Percentiles rank a stretch among this genome's conserved stretches.
Evolutionary conservation across 2,888 invertebrate species (phyloP).

Genomic region (Pherbina coryleti): DNA sequence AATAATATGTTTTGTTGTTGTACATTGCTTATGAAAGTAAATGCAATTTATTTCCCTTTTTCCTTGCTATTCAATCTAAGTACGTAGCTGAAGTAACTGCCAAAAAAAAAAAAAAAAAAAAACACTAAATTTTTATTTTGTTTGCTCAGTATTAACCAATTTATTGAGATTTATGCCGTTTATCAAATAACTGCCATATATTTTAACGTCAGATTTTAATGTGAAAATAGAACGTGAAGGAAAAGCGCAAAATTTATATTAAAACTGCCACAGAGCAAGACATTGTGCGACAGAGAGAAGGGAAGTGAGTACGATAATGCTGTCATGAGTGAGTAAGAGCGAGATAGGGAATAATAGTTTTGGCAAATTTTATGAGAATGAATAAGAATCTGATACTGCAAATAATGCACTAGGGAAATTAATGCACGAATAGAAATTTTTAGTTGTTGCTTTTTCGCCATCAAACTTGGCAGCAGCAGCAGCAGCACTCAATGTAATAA

Average conservation of each 20-base stretch:
- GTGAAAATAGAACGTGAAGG: background rate
- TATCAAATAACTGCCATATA: slow-evolving; percentile 12
- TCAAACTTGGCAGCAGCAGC: background rate
- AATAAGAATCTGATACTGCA: slow-evolving; percentile 26
- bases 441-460: slow-evolving; percentile 6
- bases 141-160: background rate
- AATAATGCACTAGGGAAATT: slow-evolving; percentile 40
- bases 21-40: background rate
- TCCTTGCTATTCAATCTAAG: background rate
- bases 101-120: too few species aligned
- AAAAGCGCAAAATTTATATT: slow-evolving; percentile 7
- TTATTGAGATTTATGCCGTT: slow-evolving; percentile 17
- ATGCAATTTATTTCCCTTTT: background rate
- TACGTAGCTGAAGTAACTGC: background rate
- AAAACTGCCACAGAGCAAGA: background rate
- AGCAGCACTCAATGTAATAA: background rate
- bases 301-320: background rate
- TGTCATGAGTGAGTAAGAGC: background rate
- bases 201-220: background rate
- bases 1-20: too few species aligned
- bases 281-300: background rate
- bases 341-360: background rate
- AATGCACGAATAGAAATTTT: slow-evolving; percentile 31
- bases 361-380: background rate
- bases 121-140: too few species aligned